A percentile compares a stretch with the other conserved stretches of the same genome.
These are phyloP conservation scores for Sesamia inferens DNA, from an alignment of 2,888 invertebrate genomes.

Conservation along the genomic window DNA sequence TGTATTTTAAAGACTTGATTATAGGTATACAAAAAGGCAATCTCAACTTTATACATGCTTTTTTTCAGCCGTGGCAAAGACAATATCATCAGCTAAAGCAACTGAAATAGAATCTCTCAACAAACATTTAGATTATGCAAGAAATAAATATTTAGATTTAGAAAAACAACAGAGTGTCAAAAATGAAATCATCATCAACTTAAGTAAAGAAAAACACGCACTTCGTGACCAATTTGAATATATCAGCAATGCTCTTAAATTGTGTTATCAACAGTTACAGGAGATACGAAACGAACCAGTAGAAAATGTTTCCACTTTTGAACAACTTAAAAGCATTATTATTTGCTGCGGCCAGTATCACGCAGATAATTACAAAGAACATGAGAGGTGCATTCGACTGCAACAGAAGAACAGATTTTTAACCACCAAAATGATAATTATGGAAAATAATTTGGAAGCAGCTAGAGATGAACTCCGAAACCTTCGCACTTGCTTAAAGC, in stretches of 20 bases:
- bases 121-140: constrained; percentile 66
- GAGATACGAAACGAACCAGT: constrained; percentile 65
- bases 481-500: constrained; percentile 61
- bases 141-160: constrained; percentile 69
- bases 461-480: constrained; percentile 68
- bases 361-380: constrained; percentile 72
- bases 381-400: constrained; percentile 66
- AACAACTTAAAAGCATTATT: constrained; percentile 75
- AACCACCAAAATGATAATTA: constrained; percentile 72
- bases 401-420: constrained; percentile 77
- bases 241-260: constrained; percentile 70
- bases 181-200: constrained; percentile 59
- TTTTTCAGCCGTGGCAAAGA: constrained; percentile 74
- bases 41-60: neutral
- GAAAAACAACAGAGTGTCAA: constrained; percentile 64
- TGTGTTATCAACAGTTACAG: constrained; percentile 74
- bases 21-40: neutral
- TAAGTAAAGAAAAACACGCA: constrained; percentile 67
- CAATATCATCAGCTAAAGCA: constrained; percentile 71
- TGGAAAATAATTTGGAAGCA: constrained; percentile 70
- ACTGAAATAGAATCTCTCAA: constrained; percentile 68
- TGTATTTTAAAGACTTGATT: neutral
- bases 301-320: constrained; percentile 64
- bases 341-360: constrained; percentile 75
- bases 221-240: constrained; percentile 69